A percentile compares a stretch with the other conserved stretches of the same genome.
Evolutionary conservation across 2,113 vertebrate genomes (phyloP).

Genomic region (Craseonycteris thonglongyai): DNA sequence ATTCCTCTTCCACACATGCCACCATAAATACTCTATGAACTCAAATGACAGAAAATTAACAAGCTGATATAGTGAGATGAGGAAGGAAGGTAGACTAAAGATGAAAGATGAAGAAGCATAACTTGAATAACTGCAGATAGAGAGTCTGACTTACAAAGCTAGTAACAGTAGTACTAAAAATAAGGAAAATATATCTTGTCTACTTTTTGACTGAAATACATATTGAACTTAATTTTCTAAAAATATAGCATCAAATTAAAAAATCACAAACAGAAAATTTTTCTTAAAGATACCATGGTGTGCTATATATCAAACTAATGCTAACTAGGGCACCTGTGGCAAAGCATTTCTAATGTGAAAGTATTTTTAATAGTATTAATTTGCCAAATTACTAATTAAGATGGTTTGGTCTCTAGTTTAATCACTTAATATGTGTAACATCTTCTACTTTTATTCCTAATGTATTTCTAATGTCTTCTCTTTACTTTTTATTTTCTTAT

Average conservation of each 20-base stretch:
- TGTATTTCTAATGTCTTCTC: background rate
- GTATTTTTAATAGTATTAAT: background rate
- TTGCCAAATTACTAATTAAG: background rate
- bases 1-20: background rate
- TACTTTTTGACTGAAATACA: constrained; percentile 23
- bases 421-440: background rate
- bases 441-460: background rate
- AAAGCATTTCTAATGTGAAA: background rate
- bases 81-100: background rate
- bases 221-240: constrained; percentile 9
- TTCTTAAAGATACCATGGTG: background rate
- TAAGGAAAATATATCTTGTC: background rate
- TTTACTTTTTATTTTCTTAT: no score
- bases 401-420: background rate
- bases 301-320: background rate
- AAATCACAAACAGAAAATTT: background rate
- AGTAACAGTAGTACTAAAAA: background rate
- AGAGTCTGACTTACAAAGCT: background rate
- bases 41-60: background rate
- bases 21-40: background rate
- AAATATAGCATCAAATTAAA: background rate
- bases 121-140: background rate
- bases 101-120: background rate
- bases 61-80: background rate
- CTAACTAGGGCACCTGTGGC: background rate